Evolutionary conservation across 2,888 invertebrate genomes (phyloP), one percentile per base, ranked within the genome.

Genomic region (Epinotia demarniana): DNA sequence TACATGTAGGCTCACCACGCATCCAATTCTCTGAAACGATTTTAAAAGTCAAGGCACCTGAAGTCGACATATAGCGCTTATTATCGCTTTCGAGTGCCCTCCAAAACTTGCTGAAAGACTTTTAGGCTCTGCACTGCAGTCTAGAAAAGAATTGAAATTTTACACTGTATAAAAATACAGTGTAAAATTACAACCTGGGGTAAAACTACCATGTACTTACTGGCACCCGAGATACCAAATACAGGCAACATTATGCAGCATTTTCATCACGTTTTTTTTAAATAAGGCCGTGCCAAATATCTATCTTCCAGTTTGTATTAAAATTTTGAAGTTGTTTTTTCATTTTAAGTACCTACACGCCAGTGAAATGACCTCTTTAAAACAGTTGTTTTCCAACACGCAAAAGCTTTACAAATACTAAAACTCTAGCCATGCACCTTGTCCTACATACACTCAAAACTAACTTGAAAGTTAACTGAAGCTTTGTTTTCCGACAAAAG

Each of bases 361-460:
- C 58, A 58, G 19, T 58, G n/a, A 27, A 33, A n/a, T 27, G 43
- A 68, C 69, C 57, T 43, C 43, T 68, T 49, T n/a, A 49, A 49
- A 43, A 43, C 49, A 49, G 6, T 53, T 8, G 53, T 53, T 23
- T 13, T 12, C 67, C 39, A 18, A 67, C 18, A 68, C 43, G 58
- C 49, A 69, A 69, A 69, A 69, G 69, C 68, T 43, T 16, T 53
- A 55, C 55, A 49, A 64, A 64, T 23, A 49, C 49, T 55, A 57
- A 68, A 68, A 68, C 68, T 49, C 60, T 58, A 69, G 43, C 39
- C 9, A 57, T 23, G 43, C 58, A 18, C 67, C 55, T 60, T 69
- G 68, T 58, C 69, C 69, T 46, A 69, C 69, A 69, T 69, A 23
- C 19, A 57, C 39, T 60, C 67, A 57, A 69, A 69, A 69, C 58